Conservation (phyloP, 1,140 invertebrate species). For the Dreissena polymorpha region DNA sequence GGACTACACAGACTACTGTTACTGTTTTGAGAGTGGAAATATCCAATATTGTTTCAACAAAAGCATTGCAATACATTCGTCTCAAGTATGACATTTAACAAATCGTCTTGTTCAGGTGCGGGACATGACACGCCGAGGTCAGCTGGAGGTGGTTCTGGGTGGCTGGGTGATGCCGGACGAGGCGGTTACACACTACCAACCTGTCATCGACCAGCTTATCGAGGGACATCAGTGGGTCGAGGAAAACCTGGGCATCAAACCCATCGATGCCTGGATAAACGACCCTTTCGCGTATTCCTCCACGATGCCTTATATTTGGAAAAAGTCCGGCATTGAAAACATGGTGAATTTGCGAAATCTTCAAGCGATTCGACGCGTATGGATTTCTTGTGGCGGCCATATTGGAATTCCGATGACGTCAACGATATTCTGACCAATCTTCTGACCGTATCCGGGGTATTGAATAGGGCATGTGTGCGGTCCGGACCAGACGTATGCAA, state of each 20-base stretch:
- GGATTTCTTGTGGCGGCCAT: constrained; percentile 95
- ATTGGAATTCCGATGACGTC: constrained; percentile 86
- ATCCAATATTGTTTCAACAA: too few species aligned
- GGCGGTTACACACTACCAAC: constrained; percentile 94
- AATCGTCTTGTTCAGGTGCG: constrained; percentile 17
- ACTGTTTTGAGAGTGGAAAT: too few species aligned
- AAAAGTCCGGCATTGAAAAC: constrained; percentile 89
- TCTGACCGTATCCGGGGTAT: constrained; percentile 98
- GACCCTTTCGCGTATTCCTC: constrained; percentile 95
- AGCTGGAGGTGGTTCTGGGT: constrained; percentile 96
- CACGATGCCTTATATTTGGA: constrained; percentile 91
- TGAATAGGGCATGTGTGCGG: constrained; percentile 94
- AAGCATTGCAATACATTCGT: too few species aligned
- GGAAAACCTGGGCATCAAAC: constrained; percentile 86
- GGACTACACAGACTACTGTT: too few species aligned
- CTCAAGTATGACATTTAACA: too few species aligned
- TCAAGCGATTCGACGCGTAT: constrained; percentile 93
- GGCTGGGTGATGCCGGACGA: constrained; percentile 99
- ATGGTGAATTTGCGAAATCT: constrained; percentile 95
- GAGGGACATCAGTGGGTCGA: constrained; percentile 97
- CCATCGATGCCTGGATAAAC: constrained; percentile 93
- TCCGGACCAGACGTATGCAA: constrained; percentile 89
- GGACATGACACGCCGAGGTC: constrained; percentile 80
- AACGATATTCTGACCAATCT: constrained; percentile 85
- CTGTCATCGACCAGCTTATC: constrained; percentile 96